A percentile compares a stretch with the other conserved stretches of the same genome.
Conservation (phyloP, 92 coral and sea anemone genomes). For the Metridium senile region DNA sequence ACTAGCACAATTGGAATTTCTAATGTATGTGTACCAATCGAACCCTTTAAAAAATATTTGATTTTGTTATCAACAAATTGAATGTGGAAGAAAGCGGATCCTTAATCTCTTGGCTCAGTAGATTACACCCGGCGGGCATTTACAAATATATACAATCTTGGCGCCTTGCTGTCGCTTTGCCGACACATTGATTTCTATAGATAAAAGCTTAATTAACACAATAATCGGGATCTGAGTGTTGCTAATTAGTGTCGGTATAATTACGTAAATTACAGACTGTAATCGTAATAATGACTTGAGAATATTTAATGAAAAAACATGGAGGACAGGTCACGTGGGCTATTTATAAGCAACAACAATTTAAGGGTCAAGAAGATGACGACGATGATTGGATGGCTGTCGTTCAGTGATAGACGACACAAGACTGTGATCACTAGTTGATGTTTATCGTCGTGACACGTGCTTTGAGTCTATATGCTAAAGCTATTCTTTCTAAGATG, state of each 20-base stretch:
- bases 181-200: constrained; percentile 93
- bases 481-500: constrained; percentile 65
- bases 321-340: constrained; percentile 87
- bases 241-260: constrained; percentile 96
- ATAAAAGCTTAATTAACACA: constrained; percentile 97
- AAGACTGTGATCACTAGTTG: constrained; percentile 82
- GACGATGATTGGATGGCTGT: constrained; percentile 60
- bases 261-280: constrained; percentile 95
- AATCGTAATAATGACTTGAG: constrained; percentile 93
- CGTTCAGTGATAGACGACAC: constrained; percentile 65
- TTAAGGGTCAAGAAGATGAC: constrained; percentile 56
- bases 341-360: constrained; percentile 56
- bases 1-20: constrained; percentile 76
- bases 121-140: constrained; percentile 81
- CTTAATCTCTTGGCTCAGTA: constrained; percentile 61
- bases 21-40: constrained; percentile 82
- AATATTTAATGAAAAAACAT: constrained; percentile 81
- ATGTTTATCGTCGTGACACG: constrained; percentile 93
- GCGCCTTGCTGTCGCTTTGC: constrained; percentile 86
- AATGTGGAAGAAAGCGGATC: constrained; percentile 77
- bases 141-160: constrained; percentile 81
- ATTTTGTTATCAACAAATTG: constrained; percentile 91
- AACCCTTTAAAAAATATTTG: constrained; percentile 89
- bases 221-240: constrained; percentile 96
- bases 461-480: constrained; percentile 71